These are phyloP conservation scores for Glyptemys insculpta DNA, from an alignment of 2,797 vertebrate genomes.

Conservation along the genomic window DNA sequence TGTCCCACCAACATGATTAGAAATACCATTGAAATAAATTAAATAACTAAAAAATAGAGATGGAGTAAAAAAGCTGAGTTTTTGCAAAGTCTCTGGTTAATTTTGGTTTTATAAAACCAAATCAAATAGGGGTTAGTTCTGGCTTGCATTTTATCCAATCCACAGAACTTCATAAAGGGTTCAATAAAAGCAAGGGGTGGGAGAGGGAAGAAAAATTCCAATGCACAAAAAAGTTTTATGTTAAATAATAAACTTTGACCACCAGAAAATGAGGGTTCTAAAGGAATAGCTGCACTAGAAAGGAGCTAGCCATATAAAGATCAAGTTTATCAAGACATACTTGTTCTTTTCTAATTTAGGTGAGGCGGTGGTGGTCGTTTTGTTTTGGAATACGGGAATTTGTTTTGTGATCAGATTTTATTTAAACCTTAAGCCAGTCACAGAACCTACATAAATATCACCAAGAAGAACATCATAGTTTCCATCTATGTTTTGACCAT, in stretches of 20 bases:
- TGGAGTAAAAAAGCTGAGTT: neutral
- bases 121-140: neutral
- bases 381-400: neutral
- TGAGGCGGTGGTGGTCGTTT: neutral
- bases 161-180: neutral
- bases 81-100: slow-evolving; percentile 27
- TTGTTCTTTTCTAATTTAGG: neutral
- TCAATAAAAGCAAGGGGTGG: neutral
- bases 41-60: neutral
- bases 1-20: slow-evolving; percentile 42
- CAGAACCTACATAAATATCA: slow-evolving; percentile 42
- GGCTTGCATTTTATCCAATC: slow-evolving; percentile 31
- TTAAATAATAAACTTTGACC: neutral
- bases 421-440: neutral
- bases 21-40: slow-evolving; percentile 61
- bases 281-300: neutral
- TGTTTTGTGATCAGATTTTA: neutral
- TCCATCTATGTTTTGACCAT: slow-evolving; percentile 76
- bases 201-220: neutral
- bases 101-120: slow-evolving; percentile 50
- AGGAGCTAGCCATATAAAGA: neutral
- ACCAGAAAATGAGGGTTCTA: neutral
- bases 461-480: slow-evolving; percentile 70
- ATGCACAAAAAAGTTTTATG: neutral
- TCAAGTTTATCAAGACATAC: slow-evolving; percentile 5